Base-by-base conservation (phyloP, 2,888 invertebrate species). In the Cyaniris semiargus region DNA sequence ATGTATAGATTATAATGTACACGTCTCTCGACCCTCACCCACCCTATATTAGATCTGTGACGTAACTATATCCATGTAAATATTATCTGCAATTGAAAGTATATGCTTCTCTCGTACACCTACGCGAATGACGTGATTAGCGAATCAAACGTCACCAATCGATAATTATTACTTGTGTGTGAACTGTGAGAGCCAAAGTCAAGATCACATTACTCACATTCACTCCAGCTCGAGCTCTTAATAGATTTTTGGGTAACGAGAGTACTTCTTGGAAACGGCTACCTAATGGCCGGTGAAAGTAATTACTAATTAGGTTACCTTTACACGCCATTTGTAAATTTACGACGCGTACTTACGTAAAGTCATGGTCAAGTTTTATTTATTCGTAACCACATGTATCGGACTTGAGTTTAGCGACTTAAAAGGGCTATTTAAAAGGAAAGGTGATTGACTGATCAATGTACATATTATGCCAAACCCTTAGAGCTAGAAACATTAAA, bases 71-170 rank as follows among this genome's bases (percentile, higher is more conserved):
- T 66, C 23, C 23, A 66, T 27, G 27, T 66, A 15, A 66, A 66
- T 66, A 27, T 23, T 66, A 66, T 66, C 15, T 66, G 5, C 60
- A 66, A 66, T 60, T 23, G 23, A 31, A 66, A 27, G 27, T 66
- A 66, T 66, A 66, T 31, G 31, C 5, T 23, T 60, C 23, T 66
- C 27, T 66, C 27, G 27, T 27, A 66, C 66, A 27, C 66, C 66
- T 31, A 66, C 66, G 18, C 27, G 27, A 27, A 15, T 66, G 66
- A 66, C 66, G 66, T 15, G 27, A 66, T 66, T 66, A 66, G 66
- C 27, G 66, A 66, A 27, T 66, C 27, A 66, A 66, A 66, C 66
- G 66, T 66, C 66, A 66, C 66, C 15, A 66, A 66, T 66, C 66
- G 66, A 66, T 66, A 31, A 13, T 21, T 23, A 15, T 18, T 66